Evolutionary conservation across 2,888 invertebrate species (phyloP).

Genomic region (Hypercompe scribonia): DNA sequence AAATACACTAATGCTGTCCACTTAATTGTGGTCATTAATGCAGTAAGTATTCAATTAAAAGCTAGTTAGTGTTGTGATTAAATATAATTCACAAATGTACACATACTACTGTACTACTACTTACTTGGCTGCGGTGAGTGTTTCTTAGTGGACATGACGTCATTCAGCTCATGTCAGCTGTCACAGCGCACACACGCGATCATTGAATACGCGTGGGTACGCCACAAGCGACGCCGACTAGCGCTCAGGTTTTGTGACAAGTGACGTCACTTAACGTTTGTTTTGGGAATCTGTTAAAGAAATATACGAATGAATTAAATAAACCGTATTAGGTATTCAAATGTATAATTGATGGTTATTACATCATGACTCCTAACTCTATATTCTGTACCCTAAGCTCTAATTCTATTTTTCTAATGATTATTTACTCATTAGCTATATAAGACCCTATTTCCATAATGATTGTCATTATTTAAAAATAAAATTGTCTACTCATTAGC

Average conservation of each 20-base stretch:
- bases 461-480: no score
- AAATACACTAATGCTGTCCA: no score
- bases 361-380: no score
- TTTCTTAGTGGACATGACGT: conserved; percentile 82
- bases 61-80: no score
- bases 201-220: conserved; percentile 65
- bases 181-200: conserved; percentile 77
- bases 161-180: conserved; percentile 80
- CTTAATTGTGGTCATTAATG: no score
- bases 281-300: conserved; percentile 20
- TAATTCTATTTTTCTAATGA: no score
- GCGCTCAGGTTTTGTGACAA: conserved; percentile 38
- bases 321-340: neutral
- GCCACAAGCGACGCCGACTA: conserved; percentile 45
- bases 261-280: conserved; percentile 5
- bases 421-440: no score
- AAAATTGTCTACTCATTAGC: no score
- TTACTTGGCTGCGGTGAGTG: conserved; percentile 81
- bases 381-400: no score
- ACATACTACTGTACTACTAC: conserved; percentile 47
- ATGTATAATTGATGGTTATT: neutral
- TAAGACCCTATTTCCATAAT: no score
- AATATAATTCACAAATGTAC: no score
- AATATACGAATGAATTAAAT: neutral
- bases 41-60: no score